Base-by-base conservation (phyloP, 1,140 invertebrate species). In the Platyura marginata region DNA sequence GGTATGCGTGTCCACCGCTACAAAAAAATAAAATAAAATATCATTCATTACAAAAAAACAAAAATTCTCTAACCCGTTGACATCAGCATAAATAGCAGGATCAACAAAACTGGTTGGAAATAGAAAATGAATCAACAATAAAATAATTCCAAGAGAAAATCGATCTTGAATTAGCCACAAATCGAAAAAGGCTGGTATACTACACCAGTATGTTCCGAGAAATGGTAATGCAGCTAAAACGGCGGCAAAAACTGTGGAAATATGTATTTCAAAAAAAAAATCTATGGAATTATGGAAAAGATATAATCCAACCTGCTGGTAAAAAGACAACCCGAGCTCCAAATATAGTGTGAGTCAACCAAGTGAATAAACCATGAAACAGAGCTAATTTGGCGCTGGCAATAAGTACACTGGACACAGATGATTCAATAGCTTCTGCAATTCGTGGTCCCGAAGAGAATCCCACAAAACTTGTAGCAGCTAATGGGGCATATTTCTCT, bases 301-400 rank as follows among this genome's bases (percentile, higher is more conserved):
- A 29, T 29, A 29, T 8, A 29, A 29, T 8, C 13, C 6, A 29
- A 84, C 81, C 79, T 55, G 91, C 84, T 2, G 93, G 93, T 46
- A 98, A 71, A 60, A 95, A 96, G 16, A 96, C 84, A 46, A 98
- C 85, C 57, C 92, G 86, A 1, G 94, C 81, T 49, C 85, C 82
- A 61, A 98, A 98, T 2, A 98, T 59, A 48, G 89, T 92, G 56
- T 98, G 93, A 38, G 93, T 85, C 22, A 98, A 75, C 89, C 93
- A 98, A 0, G 94, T 98, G 76, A 93, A 98, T 43, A 98, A 66
- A 1, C 92, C 93, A 60, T 98, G 97, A 65, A 98, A 98, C 0
- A 84, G 71, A 3, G 90, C 85, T 73, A 98, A 90, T 67, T 98
- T 38, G 2, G 36, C 36, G 19, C 36, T 40, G 11, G 92, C 91